These are phyloP conservation scores for Cliona cf. orientalis DNA, from an alignment of 37 sponge, comb jelly and placozoan genomes.

Conservation along the genomic window DNA sequence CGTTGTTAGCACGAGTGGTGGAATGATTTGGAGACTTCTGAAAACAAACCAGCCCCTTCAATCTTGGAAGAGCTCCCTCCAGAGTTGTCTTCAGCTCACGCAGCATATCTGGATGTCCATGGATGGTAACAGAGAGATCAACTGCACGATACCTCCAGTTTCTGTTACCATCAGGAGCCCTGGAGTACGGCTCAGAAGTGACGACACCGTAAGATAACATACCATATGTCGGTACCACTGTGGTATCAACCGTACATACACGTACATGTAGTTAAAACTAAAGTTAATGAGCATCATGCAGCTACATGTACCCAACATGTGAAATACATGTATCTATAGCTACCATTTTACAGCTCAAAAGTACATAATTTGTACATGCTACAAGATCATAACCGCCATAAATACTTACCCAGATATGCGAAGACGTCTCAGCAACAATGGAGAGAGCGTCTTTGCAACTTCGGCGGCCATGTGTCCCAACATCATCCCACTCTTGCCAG, in stretches of 20 bases:
- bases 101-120: background rate
- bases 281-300: too few relatives aligned
- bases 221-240: too few relatives aligned
- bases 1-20: too few relatives aligned
- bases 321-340: background rate
- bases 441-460: background rate
- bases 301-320: background rate
- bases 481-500: background rate
- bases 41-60: too few relatives aligned
- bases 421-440: background rate
- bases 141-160: constrained; percentile 1
- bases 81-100: background rate
- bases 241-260: too few relatives aligned
- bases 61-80: background rate
- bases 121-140: background rate
- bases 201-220: background rate
- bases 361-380: too few relatives aligned
- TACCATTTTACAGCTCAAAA: too few relatives aligned
- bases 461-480: background rate
- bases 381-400: too few relatives aligned
- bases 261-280: too few relatives aligned
- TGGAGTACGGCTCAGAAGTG: background rate
- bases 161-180: background rate
- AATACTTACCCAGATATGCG: background rate
- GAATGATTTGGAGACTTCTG: too few relatives aligned